A percentile compares a stretch with the other conserved stretches of the same genome.
phyloP scores from a whole-genome alignment of 2,888 invertebrate species.

The Tachina fera region DNA sequence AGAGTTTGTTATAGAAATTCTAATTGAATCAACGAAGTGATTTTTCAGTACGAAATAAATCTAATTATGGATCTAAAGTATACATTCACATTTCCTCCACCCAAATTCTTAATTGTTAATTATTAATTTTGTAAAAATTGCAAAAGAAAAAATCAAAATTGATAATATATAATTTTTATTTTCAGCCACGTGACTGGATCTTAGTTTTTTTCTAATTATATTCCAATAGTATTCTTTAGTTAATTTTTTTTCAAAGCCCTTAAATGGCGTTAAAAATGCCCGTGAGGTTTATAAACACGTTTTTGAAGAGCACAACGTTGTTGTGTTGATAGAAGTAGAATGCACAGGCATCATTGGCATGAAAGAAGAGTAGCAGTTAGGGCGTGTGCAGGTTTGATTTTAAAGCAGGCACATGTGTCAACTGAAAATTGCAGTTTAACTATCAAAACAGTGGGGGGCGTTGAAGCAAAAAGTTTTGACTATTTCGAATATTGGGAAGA shows the following conservation, averaged over 20 bases:
- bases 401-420: slow-evolving; percentile 51
- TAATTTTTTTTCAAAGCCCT: slow-evolving; percentile 10
- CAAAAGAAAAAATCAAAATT: slow-evolving; percentile 21
- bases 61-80: slow-evolving; percentile 51
- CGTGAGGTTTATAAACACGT: slow-evolving; percentile 68
- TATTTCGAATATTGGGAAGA: too few relatives aligned
- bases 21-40: slow-evolving; percentile 11
- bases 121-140: slow-evolving; percentile 50
- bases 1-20: slow-evolving; percentile 11
- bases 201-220: slow-evolving; percentile 1
- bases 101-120: slow-evolving; percentile 62
- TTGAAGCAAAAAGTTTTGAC: neutral
- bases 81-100: neutral
- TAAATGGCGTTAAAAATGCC: slow-evolving; percentile 71
- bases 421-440: slow-evolving; percentile 60
- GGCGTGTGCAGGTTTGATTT: slow-evolving; percentile 38
- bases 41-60: slow-evolving; percentile 28
- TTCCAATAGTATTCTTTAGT: slow-evolving; percentile 6
- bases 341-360: slow-evolving; percentile 18
- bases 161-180: slow-evolving; percentile 67
- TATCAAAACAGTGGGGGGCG: slow-evolving; percentile 64
- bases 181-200: slow-evolving; percentile 34
- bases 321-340: slow-evolving; percentile 34
- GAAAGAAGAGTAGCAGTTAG: slow-evolving; percentile 30
- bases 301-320: slow-evolving; percentile 29